These are phyloP conservation scores for Erinaceus europaeus DNA, from an alignment of 2,113 vertebrate genomes.

Conservation along the genomic window DNA sequence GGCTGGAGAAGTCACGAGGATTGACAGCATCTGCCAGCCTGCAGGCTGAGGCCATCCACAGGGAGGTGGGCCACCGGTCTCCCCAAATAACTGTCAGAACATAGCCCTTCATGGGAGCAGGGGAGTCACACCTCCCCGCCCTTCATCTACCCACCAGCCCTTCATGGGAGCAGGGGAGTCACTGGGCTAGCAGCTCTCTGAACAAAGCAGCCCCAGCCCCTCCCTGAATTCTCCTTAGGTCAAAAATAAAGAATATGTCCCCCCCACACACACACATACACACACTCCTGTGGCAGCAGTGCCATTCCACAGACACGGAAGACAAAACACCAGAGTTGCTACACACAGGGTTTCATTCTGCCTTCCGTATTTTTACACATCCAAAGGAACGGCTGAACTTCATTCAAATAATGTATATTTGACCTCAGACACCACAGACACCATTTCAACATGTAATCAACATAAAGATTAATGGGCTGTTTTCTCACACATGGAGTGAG, in stretches of 20 bases:
- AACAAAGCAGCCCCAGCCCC: neutral
- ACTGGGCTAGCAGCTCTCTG: neutral
- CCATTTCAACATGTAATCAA: neutral
- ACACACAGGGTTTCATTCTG: neutral
- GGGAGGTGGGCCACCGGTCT: neutral
- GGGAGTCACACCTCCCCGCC: neutral
- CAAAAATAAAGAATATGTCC: neutral
- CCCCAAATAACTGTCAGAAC: neutral
- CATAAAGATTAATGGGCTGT: neutral
- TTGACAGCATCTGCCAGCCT: neutral
- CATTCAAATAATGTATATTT: neutral
- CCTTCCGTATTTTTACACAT: neutral
- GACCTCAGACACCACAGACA: neutral
- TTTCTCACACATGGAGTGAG: neutral
- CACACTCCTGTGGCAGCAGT: neutral
- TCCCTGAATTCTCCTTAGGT: neutral
- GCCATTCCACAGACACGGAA: neutral
- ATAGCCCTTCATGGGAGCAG: fast-evolving
- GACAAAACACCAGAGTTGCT: fast-evolving
- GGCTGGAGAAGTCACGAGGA: neutral
- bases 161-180: neutral
- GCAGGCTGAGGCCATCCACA: neutral
- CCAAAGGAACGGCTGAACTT: neutral
- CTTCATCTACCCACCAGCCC: neutral
- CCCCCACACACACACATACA: too few species aligned